Evolutionary conservation across 1,140 invertebrate genomes (phyloP).

Genomic region (Drosophila parvula): DNA sequence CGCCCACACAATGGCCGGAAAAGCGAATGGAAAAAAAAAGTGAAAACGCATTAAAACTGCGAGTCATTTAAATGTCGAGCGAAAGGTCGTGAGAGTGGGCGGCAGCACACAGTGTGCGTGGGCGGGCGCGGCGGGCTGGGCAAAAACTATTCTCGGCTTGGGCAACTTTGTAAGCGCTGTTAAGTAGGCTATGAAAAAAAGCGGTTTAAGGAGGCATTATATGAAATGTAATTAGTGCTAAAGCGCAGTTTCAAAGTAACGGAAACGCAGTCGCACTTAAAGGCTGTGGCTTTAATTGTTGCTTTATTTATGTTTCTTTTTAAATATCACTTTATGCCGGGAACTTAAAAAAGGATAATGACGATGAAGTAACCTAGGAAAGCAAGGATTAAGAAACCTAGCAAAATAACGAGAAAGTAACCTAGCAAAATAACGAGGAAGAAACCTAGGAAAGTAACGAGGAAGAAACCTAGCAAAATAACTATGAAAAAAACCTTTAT

Average conservation of each 20-base stretch:
- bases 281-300: constrained; percentile 22
- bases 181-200: constrained; percentile 73
- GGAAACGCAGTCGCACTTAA: constrained; percentile 13
- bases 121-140: neutral
- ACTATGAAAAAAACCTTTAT: too few species aligned
- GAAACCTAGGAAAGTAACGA: too few species aligned
- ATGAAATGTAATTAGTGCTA: constrained; percentile 66
- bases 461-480: too few species aligned
- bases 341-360: too few species aligned
- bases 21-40: constrained; percentile 15
- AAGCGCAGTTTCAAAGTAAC: constrained; percentile 41
- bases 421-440: too few species aligned
- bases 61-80: constrained; percentile 65
- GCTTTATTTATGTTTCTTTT: neutral
- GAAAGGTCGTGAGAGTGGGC: constrained; percentile 15
- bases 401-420: too few species aligned
- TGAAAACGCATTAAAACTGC: constrained; percentile 67
- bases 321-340: neutral
- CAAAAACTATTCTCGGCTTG: constrained; percentile 41
- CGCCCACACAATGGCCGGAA: constrained; percentile 5
- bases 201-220: constrained; percentile 40
- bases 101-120: neutral
- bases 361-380: too few species aligned
- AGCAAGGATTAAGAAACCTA: too few species aligned
- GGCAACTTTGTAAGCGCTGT: constrained; percentile 59